Percentiles rank a stretch among this genome's conserved stretches.
These are phyloP conservation scores for Danio albolineatus DNA, from an alignment of 2,797 vertebrate species.

Conservation along the genomic window DNA sequence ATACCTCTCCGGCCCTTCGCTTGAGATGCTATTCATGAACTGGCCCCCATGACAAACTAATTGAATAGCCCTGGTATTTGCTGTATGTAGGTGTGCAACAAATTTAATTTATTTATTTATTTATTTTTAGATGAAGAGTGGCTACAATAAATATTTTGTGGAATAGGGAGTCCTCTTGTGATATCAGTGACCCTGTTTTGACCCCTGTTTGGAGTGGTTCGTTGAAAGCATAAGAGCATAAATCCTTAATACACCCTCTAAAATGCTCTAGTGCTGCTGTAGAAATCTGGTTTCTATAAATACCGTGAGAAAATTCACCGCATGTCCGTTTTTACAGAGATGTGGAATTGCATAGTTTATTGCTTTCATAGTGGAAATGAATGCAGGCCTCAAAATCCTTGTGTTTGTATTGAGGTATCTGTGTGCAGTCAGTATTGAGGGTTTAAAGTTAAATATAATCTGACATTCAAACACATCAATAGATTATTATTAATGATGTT, in stretches of 20 bases:
- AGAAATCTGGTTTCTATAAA: conserved; percentile 19
- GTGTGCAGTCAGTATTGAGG: background rate
- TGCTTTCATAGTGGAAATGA: background rate
- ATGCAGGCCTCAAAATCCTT: background rate
- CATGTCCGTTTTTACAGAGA: conserved; percentile 9
- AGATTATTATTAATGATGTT: background rate
- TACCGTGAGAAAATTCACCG: background rate
- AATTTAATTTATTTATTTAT: too few species aligned
- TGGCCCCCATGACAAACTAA: too few species aligned
- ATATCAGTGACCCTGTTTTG: background rate
- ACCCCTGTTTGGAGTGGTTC: conserved; percentile 9
- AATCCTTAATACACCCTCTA: conserved; percentile 27
- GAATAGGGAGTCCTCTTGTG: background rate
- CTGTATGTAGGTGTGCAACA: too few species aligned
- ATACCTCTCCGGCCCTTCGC: too few species aligned
- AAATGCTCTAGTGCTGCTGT: background rate
- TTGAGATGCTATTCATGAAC: too few species aligned
- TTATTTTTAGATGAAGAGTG: too few species aligned
- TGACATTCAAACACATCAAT: too few species aligned
- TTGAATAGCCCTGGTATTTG: too few species aligned
- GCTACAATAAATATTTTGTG: too few species aligned
- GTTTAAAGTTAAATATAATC: background rate
- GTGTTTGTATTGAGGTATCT: background rate
- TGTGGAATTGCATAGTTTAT: conserved; percentile 4
- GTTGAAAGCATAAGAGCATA: background rate